Base-by-base conservation (phyloP, 2,113 vertebrate genomes). In the Alethe castanea region DNA sequence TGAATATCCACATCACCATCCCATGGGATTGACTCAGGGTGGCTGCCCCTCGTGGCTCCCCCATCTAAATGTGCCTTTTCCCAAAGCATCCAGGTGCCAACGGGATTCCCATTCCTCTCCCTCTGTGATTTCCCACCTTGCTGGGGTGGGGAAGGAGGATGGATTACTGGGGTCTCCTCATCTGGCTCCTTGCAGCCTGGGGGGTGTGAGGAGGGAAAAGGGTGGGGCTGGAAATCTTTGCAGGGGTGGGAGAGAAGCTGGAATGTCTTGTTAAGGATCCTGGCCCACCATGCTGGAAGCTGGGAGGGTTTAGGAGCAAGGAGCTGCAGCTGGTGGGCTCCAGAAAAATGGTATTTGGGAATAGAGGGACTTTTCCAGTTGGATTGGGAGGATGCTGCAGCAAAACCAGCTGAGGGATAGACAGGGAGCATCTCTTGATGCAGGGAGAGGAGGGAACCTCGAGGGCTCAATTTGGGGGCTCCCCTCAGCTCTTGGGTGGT, bases 21-120 rank as follows among this genome's bases (percentile, higher is more conserved):
- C 57, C 9, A 1, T 8, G 6, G 40, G 20, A 71, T 6, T 3
- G 6, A 6, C 28, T 28, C 0, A 1, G 44, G 6, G 8, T 12
- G 17, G 47, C 47, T 47, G 53, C 25, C 74, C 35, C 61, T 47
- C 5, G 45, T 22, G 20, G 57, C 22, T 79, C 35, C 61, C 79
- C 65, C n/a, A 20, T 9, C 53, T 2, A 14, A 47, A 28, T 3
- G 6, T 54, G 35, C 26, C n/a, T 5, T 19, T 53, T 59, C 72
- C 87, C 65, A 56, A 47, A 71, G 74, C 65, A 60, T 24, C 61
- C 13, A 2, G 53, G 15, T 33, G 40, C 54, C 42, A 9, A 4
- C 0, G 4, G 2, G 5, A 60, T 69, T 62, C 56, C 53, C 24
- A 0, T 24, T 52, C 56, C 65, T 60, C 48, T 59, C 19, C 31